Percentiles rank a stretch among this genome's conserved stretches.
Evolutionary conservation across 2,113 vertebrate species (phyloP).

Genomic region (Centropristis striata): DNA sequence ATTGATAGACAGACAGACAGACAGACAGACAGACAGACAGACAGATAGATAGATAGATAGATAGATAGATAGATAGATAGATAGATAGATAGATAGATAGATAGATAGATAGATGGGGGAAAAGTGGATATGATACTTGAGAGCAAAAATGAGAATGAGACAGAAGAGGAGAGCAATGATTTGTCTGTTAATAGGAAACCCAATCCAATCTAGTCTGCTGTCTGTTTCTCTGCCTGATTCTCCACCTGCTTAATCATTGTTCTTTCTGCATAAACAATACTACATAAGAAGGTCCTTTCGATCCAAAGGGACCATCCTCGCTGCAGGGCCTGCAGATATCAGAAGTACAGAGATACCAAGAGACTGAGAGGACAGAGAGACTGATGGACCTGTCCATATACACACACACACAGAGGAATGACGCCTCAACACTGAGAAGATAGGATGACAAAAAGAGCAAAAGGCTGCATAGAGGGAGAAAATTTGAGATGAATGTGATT

Average conservation of each 20-base stretch:
- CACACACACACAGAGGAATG: conserved; percentile 12
- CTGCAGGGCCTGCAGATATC: conserved; percentile 29
- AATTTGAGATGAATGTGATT: conserved; percentile 29
- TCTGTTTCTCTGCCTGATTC: conserved; percentile 6
- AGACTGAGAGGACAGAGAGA: conserved; percentile 22
- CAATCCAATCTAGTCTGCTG: conserved; percentile 45
- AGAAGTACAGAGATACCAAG: conserved; percentile 14
- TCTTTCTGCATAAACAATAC: conserved; percentile 7
- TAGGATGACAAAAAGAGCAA: not conserved
- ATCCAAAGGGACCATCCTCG: not conserved
- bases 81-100: too few species aligned
- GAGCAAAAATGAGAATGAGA: conserved; percentile 31
- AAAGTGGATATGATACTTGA: not conserved
- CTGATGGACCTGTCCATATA: conserved; percentile 32
- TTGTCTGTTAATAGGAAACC: conserved; percentile 53
- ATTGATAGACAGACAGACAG: conserved; percentile 9
- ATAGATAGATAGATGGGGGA: not conserved
- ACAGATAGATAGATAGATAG: too few species aligned
- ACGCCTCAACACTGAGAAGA: conserved; percentile 15
- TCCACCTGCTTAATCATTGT: not conserved
- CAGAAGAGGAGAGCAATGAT: conserved; percentile 39
- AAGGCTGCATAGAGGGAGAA: conserved; percentile 7
- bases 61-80: too few species aligned
- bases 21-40: too few species aligned
- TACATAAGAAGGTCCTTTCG: not conserved